Percentiles rank a stretch among this genome's conserved stretches.
These are phyloP conservation scores for Pyrgus malvae DNA, from an alignment of 2,888 invertebrate species.

Conservation along the genomic window DNA sequence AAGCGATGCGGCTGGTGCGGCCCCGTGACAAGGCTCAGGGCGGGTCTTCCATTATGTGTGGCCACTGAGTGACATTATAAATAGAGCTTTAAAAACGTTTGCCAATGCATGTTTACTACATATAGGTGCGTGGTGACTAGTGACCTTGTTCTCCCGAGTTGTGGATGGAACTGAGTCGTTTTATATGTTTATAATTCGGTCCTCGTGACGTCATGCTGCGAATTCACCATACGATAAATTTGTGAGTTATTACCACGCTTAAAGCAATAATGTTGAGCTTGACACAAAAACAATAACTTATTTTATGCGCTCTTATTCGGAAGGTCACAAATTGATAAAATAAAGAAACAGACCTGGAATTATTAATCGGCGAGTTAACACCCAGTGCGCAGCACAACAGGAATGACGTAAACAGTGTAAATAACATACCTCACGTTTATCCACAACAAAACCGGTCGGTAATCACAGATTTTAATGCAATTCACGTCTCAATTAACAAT, in stretches of 20 bases:
- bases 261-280: too few relatives aligned
- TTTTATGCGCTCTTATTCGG: conserved; percentile 28
- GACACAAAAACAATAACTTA: too few relatives aligned
- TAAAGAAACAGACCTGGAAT: conserved; percentile 19
- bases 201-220: conserved; percentile 72
- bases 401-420: conserved; percentile 61
- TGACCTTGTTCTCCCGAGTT: conserved; percentile 71
- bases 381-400: conserved; percentile 53
- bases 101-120: conserved; percentile 69
- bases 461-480: conserved; percentile 39
- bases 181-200: conserved; percentile 75
- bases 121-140: conserved; percentile 56
- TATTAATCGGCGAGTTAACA: conserved; percentile 47
- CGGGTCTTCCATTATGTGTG: conserved; percentile 59
- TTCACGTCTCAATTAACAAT: conserved; percentile 37
- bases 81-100: conserved; percentile 65
- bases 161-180: conserved; percentile 66
- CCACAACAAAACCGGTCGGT: conserved; percentile 40
- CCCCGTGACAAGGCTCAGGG: conserved; percentile 49
- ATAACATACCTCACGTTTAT: conserved; percentile 61
- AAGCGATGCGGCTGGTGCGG: conserved; percentile 35
- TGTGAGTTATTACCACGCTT: too few relatives aligned
- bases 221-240: conserved; percentile 57
- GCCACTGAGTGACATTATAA: conserved; percentile 58
- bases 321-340: conserved; percentile 27